phyloP scores from a whole-genome alignment of 2,113 vertebrate genomes.

The Pollimyrus isidori region DNA sequence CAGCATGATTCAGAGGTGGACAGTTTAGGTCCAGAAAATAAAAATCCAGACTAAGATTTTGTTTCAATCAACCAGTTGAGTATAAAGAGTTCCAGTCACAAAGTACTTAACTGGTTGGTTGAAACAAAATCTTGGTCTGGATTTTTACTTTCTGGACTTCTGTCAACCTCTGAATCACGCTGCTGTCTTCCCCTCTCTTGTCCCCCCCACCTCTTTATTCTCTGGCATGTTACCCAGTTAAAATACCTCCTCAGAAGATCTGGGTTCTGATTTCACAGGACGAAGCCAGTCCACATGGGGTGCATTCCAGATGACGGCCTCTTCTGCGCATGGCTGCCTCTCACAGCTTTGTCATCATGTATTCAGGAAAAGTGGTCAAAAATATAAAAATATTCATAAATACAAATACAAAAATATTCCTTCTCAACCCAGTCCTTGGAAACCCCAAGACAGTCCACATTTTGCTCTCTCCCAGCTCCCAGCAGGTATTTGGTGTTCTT shows the following conservation, averaged over 20 bases:
- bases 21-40: neutral
- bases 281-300: neutral
- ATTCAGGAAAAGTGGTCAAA: neutral
- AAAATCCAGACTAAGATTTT: neutral
- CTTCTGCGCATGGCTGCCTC: neutral
- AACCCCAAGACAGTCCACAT: neutral
- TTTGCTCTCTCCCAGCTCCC: neutral
- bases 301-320: neutral
- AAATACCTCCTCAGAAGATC: neutral
- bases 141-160: neutral
- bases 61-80: neutral
- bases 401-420: neutral
- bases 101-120: neutral
- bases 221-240: neutral
- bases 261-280: neutral
- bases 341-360: neutral
- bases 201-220: neutral
- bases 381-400: neutral
- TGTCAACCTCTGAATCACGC: neutral
- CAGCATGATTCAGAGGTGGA: too few species aligned
- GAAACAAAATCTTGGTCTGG: neutral
- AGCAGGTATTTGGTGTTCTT: neutral
- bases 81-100: neutral
- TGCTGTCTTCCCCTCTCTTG: neutral
- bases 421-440: neutral